Conservation (phyloP, 2,797 vertebrate species). For the Cirrhinus mrigala region DNA sequence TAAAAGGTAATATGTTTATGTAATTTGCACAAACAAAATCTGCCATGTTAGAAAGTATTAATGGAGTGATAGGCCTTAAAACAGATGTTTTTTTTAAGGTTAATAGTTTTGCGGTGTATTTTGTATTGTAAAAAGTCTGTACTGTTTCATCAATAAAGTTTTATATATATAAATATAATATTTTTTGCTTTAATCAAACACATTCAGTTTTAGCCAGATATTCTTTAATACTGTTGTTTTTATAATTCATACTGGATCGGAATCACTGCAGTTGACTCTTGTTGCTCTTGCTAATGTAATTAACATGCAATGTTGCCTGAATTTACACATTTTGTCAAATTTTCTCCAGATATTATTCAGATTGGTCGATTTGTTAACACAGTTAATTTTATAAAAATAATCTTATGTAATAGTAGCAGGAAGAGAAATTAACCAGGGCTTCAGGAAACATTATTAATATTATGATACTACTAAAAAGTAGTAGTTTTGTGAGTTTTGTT, state of each 20-base stretch:
- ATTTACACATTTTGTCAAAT: not conserved
- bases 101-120: slow-evolving; percentile 32
- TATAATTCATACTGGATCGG: not conserved
- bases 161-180: slow-evolving; percentile 7
- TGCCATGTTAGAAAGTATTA: not conserved
- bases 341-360: not conserved
- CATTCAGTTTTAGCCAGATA: not conserved
- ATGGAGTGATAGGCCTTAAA: not conserved
- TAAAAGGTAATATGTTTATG: not conserved
- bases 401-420: not conserved
- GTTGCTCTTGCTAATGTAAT: not conserved
- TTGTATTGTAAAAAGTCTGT: not conserved
- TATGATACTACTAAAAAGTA: no score
- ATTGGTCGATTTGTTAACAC: not conserved
- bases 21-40: slow-evolving; percentile 21
- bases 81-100: not conserved
- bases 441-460: no score
- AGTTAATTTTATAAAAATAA: not conserved
- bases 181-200: slow-evolving; percentile 1
- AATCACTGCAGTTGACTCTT: not conserved
- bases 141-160: slow-evolving; percentile 36
- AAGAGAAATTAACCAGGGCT: not conserved
- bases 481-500: not conserved
- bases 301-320: not conserved
- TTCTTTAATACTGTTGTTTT: not conserved